Conservation (phyloP, 2,113 vertebrate species). For the Thalassoma bifasciatum region DNA sequence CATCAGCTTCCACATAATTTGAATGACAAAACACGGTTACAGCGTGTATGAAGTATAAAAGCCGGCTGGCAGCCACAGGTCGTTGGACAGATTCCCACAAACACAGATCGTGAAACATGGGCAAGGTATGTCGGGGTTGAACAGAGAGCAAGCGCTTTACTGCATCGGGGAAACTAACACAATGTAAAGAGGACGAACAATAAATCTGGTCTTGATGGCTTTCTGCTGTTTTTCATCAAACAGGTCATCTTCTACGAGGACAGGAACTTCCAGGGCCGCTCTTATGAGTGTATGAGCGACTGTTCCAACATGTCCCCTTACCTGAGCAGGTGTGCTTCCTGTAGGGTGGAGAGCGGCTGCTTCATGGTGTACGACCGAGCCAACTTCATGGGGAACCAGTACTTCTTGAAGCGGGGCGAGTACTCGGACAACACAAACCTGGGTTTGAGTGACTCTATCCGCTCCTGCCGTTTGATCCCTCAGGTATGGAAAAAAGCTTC, state of each 20-base stretch:
- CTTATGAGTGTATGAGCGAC: constrained; percentile 77
- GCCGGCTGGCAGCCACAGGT: constrained; percentile 66
- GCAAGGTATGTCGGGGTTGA: constrained; percentile 70
- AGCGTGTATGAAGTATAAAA: constrained; percentile 77
- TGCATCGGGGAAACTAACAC: background rate
- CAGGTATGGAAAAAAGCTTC: constrained; percentile 42
- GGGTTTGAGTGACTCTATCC: constrained; percentile 70
- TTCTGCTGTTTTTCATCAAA: background rate
- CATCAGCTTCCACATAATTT: constrained; percentile 80
- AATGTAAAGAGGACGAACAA: background rate
- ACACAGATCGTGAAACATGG: constrained; percentile 75
- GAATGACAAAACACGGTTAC: constrained; percentile 77
- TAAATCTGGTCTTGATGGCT: background rate
- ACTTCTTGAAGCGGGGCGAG: constrained; percentile 75
- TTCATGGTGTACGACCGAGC: constrained; percentile 80
- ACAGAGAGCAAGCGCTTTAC: background rate
- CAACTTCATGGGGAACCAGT: constrained; percentile 79
- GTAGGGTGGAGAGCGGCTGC: constrained; percentile 80
- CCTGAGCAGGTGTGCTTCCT: constrained; percentile 78
- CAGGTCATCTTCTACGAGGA: constrained; percentile 81
- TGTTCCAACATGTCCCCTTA: constrained; percentile 75
- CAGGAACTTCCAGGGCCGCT: constrained; percentile 78
- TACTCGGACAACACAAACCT: constrained; percentile 70
- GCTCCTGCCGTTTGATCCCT: constrained; percentile 79
- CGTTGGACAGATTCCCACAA: constrained; percentile 77